Evolutionary conservation across 1,140 invertebrate species (phyloP).

Genomic region (Chymomyza costata): DNA sequence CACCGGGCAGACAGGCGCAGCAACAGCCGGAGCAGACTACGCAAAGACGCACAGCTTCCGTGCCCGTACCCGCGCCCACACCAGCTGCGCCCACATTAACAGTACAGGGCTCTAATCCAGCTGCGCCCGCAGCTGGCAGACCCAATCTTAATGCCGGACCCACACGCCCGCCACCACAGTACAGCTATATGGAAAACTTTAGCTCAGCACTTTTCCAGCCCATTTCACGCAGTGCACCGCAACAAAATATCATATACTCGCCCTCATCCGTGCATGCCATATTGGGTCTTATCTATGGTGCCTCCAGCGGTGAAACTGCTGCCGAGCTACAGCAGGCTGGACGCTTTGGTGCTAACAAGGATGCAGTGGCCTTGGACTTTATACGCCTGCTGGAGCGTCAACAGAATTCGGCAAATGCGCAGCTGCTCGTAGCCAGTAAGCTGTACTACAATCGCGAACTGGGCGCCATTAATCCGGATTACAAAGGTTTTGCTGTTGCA

Average conservation of each 20-base stretch:
- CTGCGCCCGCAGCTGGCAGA: background rate
- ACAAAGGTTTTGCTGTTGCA: background rate
- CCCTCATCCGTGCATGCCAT: slow-evolving; percentile 55
- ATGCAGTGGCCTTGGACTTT: slow-evolving; percentile 21
- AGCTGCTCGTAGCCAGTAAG: slow-evolving; percentile 48
- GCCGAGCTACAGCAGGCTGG: slow-evolving; percentile 26
- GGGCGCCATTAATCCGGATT: slow-evolving; percentile 22
- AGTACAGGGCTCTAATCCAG: no score
- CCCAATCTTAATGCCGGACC: background rate
- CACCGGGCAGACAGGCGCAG: background rate
- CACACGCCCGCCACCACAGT: slow-evolving; percentile 18
- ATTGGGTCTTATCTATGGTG: slow-evolving; percentile 37
- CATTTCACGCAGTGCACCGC: slow-evolving; percentile 6
- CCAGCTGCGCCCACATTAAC: background rate
- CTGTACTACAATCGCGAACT: slow-evolving; percentile 37
- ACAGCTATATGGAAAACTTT: slow-evolving; percentile 46
- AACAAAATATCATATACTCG: slow-evolving; percentile 48
- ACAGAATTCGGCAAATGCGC: background rate
- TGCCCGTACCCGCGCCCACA: background rate
- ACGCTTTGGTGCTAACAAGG: background rate
- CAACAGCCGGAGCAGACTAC: background rate
- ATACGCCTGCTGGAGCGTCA: background rate
- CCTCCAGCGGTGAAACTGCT: slow-evolving; percentile 31
- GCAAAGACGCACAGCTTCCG: background rate
- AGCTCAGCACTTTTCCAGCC: slow-evolving; percentile 45